Conservation (phyloP, 2,113 vertebrate species). For the Mastomys natalensis region DNA sequence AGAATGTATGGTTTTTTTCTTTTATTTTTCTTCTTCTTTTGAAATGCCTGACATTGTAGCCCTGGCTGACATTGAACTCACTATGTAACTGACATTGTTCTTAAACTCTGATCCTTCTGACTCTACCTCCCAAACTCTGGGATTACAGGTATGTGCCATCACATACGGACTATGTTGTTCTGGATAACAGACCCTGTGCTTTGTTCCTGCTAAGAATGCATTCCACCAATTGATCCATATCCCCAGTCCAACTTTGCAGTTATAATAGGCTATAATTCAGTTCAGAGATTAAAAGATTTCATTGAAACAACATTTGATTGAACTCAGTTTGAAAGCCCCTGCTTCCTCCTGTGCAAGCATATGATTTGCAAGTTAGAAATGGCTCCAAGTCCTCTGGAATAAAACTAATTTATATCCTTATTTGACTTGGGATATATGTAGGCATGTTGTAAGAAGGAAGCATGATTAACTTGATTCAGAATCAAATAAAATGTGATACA, state of each 20-base stretch:
- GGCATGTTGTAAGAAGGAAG: constrained; percentile 31
- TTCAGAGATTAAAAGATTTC: constrained; percentile 8
- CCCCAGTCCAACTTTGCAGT: background rate
- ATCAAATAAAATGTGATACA: constrained; percentile 22
- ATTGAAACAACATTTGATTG: background rate
- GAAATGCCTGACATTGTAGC: background rate
- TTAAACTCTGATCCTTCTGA: background rate
- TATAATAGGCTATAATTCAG: constrained; percentile 28
- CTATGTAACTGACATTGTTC: background rate
- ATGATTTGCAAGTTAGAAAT: constrained; percentile 28
- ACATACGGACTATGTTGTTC: background rate
- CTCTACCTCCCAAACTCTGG: background rate
- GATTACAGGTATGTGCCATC: background rate
- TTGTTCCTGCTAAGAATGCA: background rate
- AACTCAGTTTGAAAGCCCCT: constrained; percentile 41
- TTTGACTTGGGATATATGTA: constrained; percentile 45
- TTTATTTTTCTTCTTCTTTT: background rate
- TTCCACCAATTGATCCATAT: background rate
- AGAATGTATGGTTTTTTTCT: background rate
- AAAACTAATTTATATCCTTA: constrained; percentile 52
- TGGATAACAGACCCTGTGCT: background rate
- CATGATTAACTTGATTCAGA: constrained; percentile 46
- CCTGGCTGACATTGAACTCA: background rate
- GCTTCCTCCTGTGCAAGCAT: constrained; percentile 21
- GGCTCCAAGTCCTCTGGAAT: constrained; percentile 44